phyloP scores from a whole-genome alignment of 2,113 vertebrate species.

The Muscicapa adusta region DNA sequence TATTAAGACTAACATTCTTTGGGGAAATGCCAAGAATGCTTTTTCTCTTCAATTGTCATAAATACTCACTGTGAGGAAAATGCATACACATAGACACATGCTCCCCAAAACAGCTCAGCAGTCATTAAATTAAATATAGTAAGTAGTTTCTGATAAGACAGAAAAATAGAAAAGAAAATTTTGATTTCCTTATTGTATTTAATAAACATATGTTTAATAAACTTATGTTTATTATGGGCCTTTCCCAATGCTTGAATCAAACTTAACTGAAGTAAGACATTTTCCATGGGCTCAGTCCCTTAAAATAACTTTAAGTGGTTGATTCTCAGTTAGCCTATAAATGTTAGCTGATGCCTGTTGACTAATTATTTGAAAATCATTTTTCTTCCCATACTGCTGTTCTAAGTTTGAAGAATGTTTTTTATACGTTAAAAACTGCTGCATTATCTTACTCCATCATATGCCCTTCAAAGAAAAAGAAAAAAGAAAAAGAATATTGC shows the following conservation, averaged over 20 bases:
- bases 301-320: background rate
- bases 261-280: background rate
- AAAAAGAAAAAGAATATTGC: background rate
- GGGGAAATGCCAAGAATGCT: background rate
- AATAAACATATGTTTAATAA: too few relatives aligned
- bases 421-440: background rate
- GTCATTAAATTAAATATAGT: background rate
- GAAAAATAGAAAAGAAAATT: background rate
- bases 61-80: background rate
- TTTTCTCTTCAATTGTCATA: background rate
- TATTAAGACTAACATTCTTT: background rate
- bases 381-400: background rate
- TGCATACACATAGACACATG: background rate
- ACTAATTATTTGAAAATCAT: background rate
- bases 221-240: background rate
- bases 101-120: background rate
- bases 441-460: background rate
- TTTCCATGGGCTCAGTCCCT: background rate
- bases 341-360: background rate
- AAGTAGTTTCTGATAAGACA: background rate
- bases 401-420: background rate
- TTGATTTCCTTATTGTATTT: background rate
- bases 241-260: constrained; percentile 8
- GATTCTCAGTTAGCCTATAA: background rate
- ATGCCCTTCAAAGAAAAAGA: background rate